Evolutionary conservation across 2,888 invertebrate genomes (phyloP).

Genomic region (Anagyrus pseudococci): DNA sequence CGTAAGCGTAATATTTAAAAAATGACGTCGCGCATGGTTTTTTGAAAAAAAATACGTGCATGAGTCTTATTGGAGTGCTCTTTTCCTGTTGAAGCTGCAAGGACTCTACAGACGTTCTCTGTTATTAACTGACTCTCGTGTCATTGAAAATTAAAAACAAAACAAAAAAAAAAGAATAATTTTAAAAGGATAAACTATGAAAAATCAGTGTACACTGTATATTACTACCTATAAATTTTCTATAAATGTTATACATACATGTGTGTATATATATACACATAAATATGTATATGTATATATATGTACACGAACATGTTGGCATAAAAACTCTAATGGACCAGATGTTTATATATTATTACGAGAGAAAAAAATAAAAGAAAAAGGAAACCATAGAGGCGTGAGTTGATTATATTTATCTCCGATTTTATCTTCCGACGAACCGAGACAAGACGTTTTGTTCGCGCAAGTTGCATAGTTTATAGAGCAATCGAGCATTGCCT

Average conservation of each 20-base stretch:
- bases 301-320: constrained; percentile 51
- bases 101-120: constrained; percentile 49
- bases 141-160: constrained; percentile 45
- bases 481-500: background rate
- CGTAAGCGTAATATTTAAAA: background rate
- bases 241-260: constrained; percentile 56
- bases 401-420: background rate
- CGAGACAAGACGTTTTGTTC: constrained; percentile 1
- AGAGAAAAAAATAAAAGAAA: no score
- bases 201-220: constrained; percentile 52
- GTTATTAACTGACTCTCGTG: constrained; percentile 51
- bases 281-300: no score
- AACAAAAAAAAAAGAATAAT: background rate
- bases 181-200: constrained; percentile 30
- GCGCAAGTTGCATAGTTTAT: constrained; percentile 9
- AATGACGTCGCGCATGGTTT: background rate
- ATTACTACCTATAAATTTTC: constrained; percentile 55
- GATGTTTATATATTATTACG: constrained; percentile 61
- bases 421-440: background rate
- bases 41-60: constrained; percentile 19
- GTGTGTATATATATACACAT: no score
- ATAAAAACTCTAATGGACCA: constrained; percentile 60
- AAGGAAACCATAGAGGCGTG: background rate
- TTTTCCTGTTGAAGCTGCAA: constrained; percentile 44
- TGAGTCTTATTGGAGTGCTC: constrained; percentile 25